Evolutionary conservation across 1,140 invertebrate genomes (phyloP).

Genomic region (Portunus trituberculatus): DNA sequence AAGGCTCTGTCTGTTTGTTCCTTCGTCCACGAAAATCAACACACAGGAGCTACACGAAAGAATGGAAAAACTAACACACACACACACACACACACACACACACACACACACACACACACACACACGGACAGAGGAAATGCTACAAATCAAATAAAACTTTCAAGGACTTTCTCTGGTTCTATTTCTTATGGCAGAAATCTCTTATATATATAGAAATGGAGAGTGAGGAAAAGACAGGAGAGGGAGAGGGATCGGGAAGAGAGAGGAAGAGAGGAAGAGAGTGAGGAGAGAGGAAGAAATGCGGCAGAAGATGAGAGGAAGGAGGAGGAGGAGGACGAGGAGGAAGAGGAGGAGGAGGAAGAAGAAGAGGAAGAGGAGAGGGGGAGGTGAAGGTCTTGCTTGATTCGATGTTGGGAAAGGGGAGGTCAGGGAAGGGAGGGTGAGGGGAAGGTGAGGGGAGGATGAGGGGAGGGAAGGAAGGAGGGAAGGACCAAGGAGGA

Average conservation of each 20-base stretch:
- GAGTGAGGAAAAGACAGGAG: not conserved
- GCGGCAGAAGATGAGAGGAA: not conserved
- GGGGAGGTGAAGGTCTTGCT: not conserved
- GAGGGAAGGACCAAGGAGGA: no score
- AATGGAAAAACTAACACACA: no score
- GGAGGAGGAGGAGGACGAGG: not conserved
- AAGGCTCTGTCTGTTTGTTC: not conserved
- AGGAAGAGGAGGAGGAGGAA: not conserved
- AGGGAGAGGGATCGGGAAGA: not conserved
- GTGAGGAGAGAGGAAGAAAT: not conserved
- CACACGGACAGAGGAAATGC: not conserved
- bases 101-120: no score
- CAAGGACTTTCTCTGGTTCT: not conserved
- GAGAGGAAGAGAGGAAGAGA: not conserved
- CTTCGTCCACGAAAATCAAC: no score
- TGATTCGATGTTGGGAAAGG: not conserved
- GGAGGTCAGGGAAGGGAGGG: not conserved
- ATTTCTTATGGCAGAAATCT: not conserved
- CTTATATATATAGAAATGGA: not conserved
- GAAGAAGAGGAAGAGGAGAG: not conserved
- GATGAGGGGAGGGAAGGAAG: not conserved
- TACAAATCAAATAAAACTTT: not conserved
- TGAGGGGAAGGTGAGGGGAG: not conserved
- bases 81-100: no score
- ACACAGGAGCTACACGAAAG: no score